Evolutionary conservation across 2,797 vertebrate genomes (phyloP).

Genomic region (Sparus aurata): DNA sequence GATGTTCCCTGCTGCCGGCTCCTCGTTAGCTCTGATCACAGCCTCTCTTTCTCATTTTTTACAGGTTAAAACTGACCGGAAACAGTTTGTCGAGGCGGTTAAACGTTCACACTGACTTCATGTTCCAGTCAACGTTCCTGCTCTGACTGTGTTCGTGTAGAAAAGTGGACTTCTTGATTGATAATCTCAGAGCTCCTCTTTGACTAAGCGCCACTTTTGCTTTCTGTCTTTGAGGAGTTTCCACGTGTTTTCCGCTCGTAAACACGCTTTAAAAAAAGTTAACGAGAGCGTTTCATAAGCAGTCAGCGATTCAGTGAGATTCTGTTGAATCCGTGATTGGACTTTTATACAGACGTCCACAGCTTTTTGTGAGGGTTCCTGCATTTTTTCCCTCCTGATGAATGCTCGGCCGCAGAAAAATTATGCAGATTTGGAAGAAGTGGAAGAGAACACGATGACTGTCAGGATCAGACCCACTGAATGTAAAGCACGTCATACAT

Average conservation of each 20-base stretch:
- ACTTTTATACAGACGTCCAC: neutral
- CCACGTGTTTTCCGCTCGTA: neutral
- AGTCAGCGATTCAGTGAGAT: neutral
- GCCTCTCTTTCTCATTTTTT: neutral
- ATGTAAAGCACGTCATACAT: no score
- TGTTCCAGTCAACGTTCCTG: neutral
- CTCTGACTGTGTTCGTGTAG: neutral
- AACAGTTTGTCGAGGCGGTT: neutral
- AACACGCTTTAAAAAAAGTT: neutral
- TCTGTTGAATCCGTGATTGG: neutral
- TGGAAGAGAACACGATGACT: neutral
- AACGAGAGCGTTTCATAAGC: neutral
- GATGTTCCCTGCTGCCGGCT: neutral
- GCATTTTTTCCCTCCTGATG: neutral
- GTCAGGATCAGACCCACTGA: neutral
- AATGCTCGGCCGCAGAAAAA: no score
- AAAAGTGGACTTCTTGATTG: neutral
- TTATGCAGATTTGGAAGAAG: neutral
- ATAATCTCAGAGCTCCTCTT: no score
- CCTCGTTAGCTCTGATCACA: neutral
- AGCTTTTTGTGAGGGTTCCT: no score
- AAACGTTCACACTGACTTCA: neutral
- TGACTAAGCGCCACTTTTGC: neutral
- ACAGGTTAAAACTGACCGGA: neutral
- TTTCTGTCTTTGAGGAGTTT: neutral